These are phyloP conservation scores for Mellivora capensis DNA, from an alignment of 2,113 vertebrate genomes.

Conservation along the genomic window DNA sequence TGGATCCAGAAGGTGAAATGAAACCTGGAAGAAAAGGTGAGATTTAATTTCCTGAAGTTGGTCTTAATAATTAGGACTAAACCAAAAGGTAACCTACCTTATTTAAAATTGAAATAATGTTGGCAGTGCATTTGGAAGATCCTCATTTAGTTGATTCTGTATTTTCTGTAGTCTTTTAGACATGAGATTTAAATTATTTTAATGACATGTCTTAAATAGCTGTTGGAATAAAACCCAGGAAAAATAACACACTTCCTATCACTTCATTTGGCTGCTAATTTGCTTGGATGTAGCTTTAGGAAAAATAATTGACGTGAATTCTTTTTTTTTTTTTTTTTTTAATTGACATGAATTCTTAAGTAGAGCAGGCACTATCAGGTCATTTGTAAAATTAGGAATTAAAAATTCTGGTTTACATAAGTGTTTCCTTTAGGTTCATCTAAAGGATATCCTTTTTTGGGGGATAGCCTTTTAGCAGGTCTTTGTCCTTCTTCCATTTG, in stretches of 20 bases:
- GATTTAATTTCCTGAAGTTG: conserved; percentile 44
- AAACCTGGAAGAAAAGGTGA: conserved; percentile 98
- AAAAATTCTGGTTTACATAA: not conserved
- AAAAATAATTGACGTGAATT: not conserved
- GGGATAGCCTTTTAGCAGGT: not conserved
- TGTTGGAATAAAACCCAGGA: not conserved
- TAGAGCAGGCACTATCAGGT: not conserved
- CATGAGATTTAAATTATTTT: not conserved
- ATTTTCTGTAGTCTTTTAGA: not conserved
- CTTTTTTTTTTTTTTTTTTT: not conserved
- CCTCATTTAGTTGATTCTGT: not conserved
- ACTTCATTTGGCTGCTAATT: not conserved
- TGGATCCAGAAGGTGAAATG: conserved; percentile 97
- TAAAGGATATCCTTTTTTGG: not conserved
- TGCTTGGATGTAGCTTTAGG: not conserved
- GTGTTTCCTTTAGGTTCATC: not conserved
- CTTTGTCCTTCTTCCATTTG: not conserved
- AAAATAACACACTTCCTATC: not conserved
- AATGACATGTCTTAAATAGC: not conserved
- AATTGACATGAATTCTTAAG: not conserved
- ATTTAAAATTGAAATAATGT: not conserved
- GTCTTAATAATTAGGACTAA: not conserved
- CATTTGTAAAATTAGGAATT: not conserved
- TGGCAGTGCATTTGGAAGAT: not conserved
- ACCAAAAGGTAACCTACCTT: not conserved